Evolutionary conservation across 2,888 invertebrate species (phyloP).

Genomic region (Leptinotarsa rubiginosa): DNA sequence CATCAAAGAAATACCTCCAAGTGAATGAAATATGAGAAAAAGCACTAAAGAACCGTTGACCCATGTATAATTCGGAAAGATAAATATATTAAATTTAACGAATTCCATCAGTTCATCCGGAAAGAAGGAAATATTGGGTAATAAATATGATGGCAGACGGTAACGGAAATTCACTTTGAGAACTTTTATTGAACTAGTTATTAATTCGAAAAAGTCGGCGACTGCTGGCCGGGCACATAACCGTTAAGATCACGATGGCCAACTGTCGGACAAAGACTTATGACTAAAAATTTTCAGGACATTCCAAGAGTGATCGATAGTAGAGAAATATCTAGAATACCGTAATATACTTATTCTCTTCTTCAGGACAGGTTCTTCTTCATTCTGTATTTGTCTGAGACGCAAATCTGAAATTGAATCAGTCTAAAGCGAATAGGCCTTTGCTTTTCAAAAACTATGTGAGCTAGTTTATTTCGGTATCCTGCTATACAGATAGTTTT

Average conservation of each 20-base stretch:
- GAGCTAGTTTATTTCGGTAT: too few relatives aligned
- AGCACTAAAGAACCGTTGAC: conserved; percentile 40
- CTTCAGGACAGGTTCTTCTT: too few relatives aligned
- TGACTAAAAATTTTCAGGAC: conserved; percentile 22
- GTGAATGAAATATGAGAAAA: conserved; percentile 39
- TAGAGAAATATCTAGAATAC: too few relatives aligned
- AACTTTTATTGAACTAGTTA: conserved; percentile 62
- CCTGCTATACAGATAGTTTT: too few relatives aligned
- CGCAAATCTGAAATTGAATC: too few relatives aligned
- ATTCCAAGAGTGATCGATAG: neutral
- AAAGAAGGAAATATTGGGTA: conserved; percentile 55
- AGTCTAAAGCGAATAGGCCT: too few relatives aligned
- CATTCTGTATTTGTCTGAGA: too few relatives aligned
- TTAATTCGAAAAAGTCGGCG: conserved; percentile 55
- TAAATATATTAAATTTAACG: conserved; percentile 60
- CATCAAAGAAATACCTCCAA: conserved; percentile 41
- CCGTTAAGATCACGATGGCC: conserved; percentile 47
- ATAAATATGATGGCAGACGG: conserved; percentile 60
- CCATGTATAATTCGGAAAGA: conserved; percentile 51
- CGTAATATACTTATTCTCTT: too few relatives aligned
- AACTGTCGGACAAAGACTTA: conserved; percentile 41
- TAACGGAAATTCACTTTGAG: conserved; percentile 61
- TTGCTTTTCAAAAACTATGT: too few relatives aligned
- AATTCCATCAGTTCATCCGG: conserved; percentile 53
- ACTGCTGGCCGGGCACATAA: conserved; percentile 45